Evolutionary conservation across 2,113 vertebrate species (phyloP), one percentile per base, ranked within the genome.

Genomic region (Phocoena phocoena): DNA sequence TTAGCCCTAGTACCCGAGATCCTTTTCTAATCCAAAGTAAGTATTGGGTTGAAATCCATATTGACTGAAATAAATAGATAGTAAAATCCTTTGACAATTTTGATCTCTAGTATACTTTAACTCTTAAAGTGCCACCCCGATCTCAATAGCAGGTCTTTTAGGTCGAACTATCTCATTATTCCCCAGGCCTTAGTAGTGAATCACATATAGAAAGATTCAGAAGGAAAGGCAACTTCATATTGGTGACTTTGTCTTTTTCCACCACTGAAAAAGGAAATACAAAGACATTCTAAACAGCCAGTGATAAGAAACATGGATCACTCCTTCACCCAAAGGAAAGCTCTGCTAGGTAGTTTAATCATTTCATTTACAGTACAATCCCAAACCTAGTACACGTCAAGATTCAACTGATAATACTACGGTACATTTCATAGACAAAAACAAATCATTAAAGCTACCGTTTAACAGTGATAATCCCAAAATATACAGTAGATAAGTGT

Each of bases 401-500:
- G 79, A 79, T 55, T 70, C 38, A 82, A 17, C 44, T 77, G 2
- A 58, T 86, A 86, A 81, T 65, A 84, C 31, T 68, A 58, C 2
- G 63, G 28, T 63, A 90, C 68, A 67, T 88, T 68, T 93, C 53
- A 53, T 50, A 87, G 68, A 47, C n/a, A 80, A 86, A 95, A 92
- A 70, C 33, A 94, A 68, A 68, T n/a, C n/a, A 90, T 84, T 92
- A 74, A 96, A 90, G n/a, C 80, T 89, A 63, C 21, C 12, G 0
- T 90, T 95, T 93, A 81, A 76, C 60, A 79, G 14, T 76, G 28
- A 80, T 68, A 93, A 71, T 94, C 36, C 79, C 73, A 85, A 87
- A 73, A 73, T 74, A 47, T 36, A 81, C 6, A 79, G 47, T 67
- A 36, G n/a, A 11, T 76, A 31, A 17, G 55, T 55, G 4, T 58